phyloP scores from a whole-genome alignment of 2,113 vertebrate genomes.

The Eidolon helvum region DNA sequence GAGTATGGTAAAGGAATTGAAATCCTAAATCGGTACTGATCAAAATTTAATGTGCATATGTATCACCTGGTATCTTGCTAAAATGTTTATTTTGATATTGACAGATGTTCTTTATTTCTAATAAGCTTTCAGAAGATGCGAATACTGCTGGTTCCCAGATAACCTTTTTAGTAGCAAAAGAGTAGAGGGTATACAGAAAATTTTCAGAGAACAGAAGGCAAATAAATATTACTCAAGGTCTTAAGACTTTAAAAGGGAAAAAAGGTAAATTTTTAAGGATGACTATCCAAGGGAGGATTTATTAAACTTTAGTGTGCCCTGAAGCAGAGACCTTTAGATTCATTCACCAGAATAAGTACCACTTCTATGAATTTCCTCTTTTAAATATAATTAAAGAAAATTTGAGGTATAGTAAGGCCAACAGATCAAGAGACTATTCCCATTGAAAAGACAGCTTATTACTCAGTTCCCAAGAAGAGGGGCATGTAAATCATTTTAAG shows the following conservation, averaged over 20 bases:
- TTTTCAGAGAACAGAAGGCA: background rate
- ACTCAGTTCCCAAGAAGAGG: background rate
- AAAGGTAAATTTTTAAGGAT: background rate
- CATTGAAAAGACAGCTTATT: background rate
- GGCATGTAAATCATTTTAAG: background rate
- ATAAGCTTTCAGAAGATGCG: background rate
- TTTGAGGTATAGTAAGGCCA: background rate
- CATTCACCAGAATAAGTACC: background rate
- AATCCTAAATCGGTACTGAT: background rate
- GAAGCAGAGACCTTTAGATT: background rate
- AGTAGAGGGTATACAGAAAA: too few relatives aligned
- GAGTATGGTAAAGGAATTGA: background rate
- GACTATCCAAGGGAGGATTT: background rate
- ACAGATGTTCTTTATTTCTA: background rate
- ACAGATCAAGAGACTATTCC: background rate
- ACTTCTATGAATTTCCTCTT: background rate
- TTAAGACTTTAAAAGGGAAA: background rate
- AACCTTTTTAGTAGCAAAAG: background rate
- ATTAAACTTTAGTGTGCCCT: background rate
- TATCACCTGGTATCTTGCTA: background rate
- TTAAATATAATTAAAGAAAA: background rate
- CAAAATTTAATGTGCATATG: conserved; percentile 13
- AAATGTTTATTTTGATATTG: conserved; percentile 1
- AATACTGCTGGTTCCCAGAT: background rate
- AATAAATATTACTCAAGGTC: background rate